phyloP scores from a whole-genome alignment of 2,888 invertebrate species.

The Apotomis capreana region DNA sequence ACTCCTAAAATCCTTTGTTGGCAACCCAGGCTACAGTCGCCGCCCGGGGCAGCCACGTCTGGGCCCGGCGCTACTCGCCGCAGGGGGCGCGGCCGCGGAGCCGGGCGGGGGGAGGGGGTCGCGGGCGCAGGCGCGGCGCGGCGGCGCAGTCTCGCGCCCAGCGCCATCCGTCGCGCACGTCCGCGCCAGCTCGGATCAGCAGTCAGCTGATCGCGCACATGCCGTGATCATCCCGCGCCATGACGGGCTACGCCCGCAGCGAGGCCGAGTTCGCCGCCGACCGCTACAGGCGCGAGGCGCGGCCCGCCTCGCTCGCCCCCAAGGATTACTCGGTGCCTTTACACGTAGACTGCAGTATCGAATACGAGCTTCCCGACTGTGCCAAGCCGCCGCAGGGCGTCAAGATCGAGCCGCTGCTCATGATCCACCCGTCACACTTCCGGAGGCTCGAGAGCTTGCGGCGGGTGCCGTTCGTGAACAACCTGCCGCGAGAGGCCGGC shows the following conservation, averaged over 20 bases:
- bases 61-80: conserved; percentile 47
- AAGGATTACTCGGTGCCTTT: conserved; percentile 94
- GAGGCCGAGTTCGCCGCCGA: conserved; percentile 79
- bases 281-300: conserved; percentile 76
- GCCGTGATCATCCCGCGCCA: conserved; percentile 79
- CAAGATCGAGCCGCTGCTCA: conserved; percentile 91
- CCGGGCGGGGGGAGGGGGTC: conserved; percentile 46
- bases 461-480: conserved; percentile 92
- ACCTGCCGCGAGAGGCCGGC: conserved; percentile 85
- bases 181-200: conserved; percentile 60
- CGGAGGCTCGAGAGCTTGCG: conserved; percentile 93
- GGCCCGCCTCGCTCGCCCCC: conserved; percentile 81
- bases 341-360: conserved; percentile 95
- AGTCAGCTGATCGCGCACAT: conserved; percentile 80
- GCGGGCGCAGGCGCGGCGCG: conserved; percentile 54
- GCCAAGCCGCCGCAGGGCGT: conserved; percentile 93
- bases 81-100: conserved; percentile 51
- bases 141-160: conserved; percentile 67
- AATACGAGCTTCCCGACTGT: conserved; percentile 95
- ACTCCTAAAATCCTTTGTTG: not conserved
- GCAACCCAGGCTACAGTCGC: conserved; percentile 35
- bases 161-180: conserved; percentile 67
- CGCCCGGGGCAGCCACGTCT: conserved; percentile 40
- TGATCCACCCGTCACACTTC: conserved; percentile 96
- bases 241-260: conserved; percentile 81